Percentiles rank a stretch among this genome's conserved stretches.
Conservation (phyloP, 2,113 vertebrate species). For the Rhea pennata region DNA sequence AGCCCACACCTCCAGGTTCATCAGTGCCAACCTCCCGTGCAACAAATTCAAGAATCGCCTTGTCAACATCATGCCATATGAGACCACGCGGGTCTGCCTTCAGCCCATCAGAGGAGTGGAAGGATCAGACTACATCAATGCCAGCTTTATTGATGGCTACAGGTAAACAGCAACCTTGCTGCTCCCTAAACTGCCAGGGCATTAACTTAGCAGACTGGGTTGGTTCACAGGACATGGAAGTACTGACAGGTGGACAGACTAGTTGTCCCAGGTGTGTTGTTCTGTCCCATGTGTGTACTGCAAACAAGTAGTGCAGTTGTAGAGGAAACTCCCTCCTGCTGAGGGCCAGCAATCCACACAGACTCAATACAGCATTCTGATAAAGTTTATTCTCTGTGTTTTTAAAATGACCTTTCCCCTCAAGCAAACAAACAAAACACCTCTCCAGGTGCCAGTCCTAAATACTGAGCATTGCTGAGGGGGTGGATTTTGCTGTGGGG, state of each 20-base stretch:
- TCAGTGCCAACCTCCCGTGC: slow-evolving; percentile 98
- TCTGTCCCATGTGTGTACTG: accelerated
- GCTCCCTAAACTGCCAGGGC: accelerated
- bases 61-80: slow-evolving; percentile 99
- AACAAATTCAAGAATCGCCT: slow-evolving; percentile 99
- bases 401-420: not conserved
- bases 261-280: accelerated
- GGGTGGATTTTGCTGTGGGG: not conserved
- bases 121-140: slow-evolving; percentile 96
- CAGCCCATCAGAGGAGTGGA: slow-evolving; percentile 98
- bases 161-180: slow-evolving; percentile 73
- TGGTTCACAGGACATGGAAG: not conserved
- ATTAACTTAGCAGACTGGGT: not conserved
- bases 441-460: not conserved
- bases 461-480: not conserved
- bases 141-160: slow-evolving; percentile 97
- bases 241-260: not conserved
- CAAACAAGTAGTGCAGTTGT: accelerated
- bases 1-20: slow-evolving; percentile 96
- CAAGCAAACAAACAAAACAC: not conserved
- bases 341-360: accelerated
- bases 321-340: not conserved
- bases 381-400: not conserved
- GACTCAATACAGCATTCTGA: not conserved
- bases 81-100: slow-evolving; percentile 94